Evolutionary conservation across 2,888 invertebrate species (phyloP), one percentile per base, ranked within the genome.

Genomic region (Caenorhabditis sinica): DNA sequence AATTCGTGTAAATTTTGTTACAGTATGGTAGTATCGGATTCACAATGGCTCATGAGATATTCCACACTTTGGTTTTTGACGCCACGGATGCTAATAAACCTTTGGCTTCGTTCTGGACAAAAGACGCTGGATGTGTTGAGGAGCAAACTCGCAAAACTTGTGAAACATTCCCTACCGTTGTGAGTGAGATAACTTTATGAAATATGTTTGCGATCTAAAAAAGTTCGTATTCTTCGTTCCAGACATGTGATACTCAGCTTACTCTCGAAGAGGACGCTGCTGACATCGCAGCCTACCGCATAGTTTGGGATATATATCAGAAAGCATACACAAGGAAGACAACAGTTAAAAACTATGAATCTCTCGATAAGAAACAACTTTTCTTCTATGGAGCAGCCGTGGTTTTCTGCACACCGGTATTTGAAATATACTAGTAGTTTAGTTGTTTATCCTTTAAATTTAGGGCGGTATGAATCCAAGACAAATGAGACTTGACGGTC

Each of bases 351-450:
- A 61, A 61, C 36, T 75, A 75, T 36, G 75, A 82, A 20, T n/a
- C 61, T 13, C 53, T 82, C 13, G 51, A 74, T 36, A 56, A 61
- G 25, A 45, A 71, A 28, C 82, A 82, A 30, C 25, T 82, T 0
- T 82, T 82, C 58, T 82, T 82, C 71, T 82, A 82, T n/a, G 82
- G 82, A 53, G 75, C 82, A 2, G 82, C 82, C 3, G 73, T 69
- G 4, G 25, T 82, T 4, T 82, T 82, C 43, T 82, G 82, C n/a
- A 1, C 60, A 17, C 66, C 30, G 28, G 76, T 68, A 28, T 40
- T 13, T 2, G 40, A 40, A 40, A 40, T 40, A 6, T 9, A 6
- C 40, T 40, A 2, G 13, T 40, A 11, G 15, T 15, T 13, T 5
- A 4, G 20, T 2, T 63, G 15, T 25, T 40, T 15, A 61, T 25